A percentile compares a stretch with the other conserved stretches of the same genome.
phyloP scores from a whole-genome alignment of 2,113 vertebrate species.

The Chloebia gouldiae region DNA sequence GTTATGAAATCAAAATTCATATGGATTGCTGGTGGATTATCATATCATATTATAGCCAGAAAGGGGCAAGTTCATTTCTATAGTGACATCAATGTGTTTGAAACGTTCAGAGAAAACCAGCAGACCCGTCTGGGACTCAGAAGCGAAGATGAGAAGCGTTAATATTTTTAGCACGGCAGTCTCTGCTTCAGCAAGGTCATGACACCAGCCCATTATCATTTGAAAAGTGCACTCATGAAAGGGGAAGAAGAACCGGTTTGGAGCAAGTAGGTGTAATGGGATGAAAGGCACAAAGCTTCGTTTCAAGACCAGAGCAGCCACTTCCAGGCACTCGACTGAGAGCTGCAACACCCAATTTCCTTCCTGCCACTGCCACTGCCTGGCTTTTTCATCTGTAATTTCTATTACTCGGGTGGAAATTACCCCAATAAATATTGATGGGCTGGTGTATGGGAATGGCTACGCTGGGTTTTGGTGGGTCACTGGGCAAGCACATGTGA shows the following conservation, averaged over 20 bases:
- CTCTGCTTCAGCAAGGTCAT: constrained; percentile 10
- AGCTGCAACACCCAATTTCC: background rate
- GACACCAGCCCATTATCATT: constrained; percentile 31
- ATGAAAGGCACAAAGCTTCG: background rate
- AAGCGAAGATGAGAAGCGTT: background rate
- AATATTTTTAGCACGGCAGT: constrained; percentile 19
- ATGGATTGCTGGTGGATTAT: background rate
- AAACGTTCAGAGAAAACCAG: background rate
- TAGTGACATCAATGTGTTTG: background rate
- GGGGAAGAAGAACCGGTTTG: constrained; percentile 5
- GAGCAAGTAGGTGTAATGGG: background rate
- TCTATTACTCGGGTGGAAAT: constrained; percentile 13
- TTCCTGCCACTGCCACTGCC: background rate
- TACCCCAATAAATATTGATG: constrained; percentile 24
- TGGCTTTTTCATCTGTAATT: background rate
- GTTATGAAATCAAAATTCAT: background rate
- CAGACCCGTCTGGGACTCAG: background rate
- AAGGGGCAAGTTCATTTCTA: background rate
- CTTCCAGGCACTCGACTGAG: background rate
- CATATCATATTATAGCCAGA: background rate
- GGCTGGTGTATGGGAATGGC: background rate
- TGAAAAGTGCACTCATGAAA: constrained; percentile 39
- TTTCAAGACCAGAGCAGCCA: background rate
- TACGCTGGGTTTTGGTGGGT: background rate
- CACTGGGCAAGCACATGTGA: background rate